Percentiles rank a stretch among this genome's conserved stretches.
Conservation (phyloP, 2,113 vertebrate species). For the Cyphomyrus discorhynchus region DNA sequence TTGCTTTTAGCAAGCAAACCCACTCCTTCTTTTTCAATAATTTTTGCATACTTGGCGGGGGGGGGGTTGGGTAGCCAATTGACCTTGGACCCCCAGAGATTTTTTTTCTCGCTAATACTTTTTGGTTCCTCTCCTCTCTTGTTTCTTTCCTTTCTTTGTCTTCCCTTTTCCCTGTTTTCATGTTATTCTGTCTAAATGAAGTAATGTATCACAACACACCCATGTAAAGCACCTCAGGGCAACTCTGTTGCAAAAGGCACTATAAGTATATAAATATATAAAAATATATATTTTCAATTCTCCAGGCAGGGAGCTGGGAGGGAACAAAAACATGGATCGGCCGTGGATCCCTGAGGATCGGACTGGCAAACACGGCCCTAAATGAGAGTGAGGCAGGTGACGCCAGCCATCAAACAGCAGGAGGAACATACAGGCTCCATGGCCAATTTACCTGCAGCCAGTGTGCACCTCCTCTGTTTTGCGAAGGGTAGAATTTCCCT, state of each 20-base stretch:
- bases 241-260: neutral
- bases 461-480: slow-evolving; percentile 7
- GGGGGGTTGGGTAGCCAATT: neutral
- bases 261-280: neutral
- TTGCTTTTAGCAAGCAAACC: neutral
- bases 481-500: slow-evolving; percentile 43
- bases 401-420: neutral
- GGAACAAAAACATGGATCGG: neutral
- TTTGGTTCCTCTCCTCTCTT: neutral
- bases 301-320: neutral
- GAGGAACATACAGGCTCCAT: neutral
- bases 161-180: neutral
- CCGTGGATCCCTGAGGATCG: neutral
- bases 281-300: neutral
- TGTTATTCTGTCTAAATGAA: neutral
- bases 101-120: neutral
- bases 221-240: neutral
- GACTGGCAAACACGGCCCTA: neutral
- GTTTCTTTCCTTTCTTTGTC: neutral
- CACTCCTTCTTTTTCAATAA: neutral
- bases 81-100: neutral
- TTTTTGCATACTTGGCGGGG: neutral
- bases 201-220: neutral
- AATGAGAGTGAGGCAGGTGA: neutral
- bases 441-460: neutral